Conservation (phyloP, 1,140 invertebrate genomes). For the Dendroctonus ponderosae region DNA sequence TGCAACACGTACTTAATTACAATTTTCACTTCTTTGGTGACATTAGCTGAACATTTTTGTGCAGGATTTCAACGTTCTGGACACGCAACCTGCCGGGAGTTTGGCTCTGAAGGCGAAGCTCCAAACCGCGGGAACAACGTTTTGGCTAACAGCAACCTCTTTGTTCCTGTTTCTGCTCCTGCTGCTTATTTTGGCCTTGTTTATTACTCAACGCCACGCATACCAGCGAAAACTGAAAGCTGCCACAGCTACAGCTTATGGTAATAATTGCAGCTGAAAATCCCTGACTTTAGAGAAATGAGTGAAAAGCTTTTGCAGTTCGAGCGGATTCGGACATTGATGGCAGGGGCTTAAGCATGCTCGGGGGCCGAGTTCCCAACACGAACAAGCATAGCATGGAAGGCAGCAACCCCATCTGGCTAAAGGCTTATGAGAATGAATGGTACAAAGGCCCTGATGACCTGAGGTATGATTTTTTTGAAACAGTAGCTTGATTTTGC, state of each 20-base stretch:
- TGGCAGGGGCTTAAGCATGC: slow-evolving; percentile 65
- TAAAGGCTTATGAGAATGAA: slow-evolving; percentile 90
- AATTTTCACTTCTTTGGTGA: no score
- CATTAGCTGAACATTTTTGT: slow-evolving; percentile 17
- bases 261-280: slow-evolving; percentile 55
- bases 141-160: slow-evolving; percentile 79
- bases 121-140: slow-evolving; percentile 55
- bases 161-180: slow-evolving; percentile 76
- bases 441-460: slow-evolving; percentile 90
- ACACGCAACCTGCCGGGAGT: slow-evolving; percentile 78
- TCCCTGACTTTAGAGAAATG: no score
- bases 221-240: slow-evolving; percentile 88
- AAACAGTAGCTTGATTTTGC: slow-evolving; percentile 12
- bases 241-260: slow-evolving; percentile 88
- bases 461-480: slow-evolving; percentile 57
- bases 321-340: slow-evolving; percentile 72
- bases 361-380: slow-evolving; percentile 79
- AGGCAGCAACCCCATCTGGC: slow-evolving; percentile 93
- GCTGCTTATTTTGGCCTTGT: slow-evolving; percentile 74
- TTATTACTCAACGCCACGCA: slow-evolving; percentile 76
- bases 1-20: no score
- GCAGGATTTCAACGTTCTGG: slow-evolving; percentile 82
- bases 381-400: slow-evolving; percentile 92
- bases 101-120: slow-evolving; percentile 55
- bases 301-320: slow-evolving; percentile 38